Percentiles rank a stretch among this genome's conserved stretches.
Evolutionary conservation across 2,113 vertebrate genomes (phyloP).

Genomic region (Podarcis raffonei): DNA sequence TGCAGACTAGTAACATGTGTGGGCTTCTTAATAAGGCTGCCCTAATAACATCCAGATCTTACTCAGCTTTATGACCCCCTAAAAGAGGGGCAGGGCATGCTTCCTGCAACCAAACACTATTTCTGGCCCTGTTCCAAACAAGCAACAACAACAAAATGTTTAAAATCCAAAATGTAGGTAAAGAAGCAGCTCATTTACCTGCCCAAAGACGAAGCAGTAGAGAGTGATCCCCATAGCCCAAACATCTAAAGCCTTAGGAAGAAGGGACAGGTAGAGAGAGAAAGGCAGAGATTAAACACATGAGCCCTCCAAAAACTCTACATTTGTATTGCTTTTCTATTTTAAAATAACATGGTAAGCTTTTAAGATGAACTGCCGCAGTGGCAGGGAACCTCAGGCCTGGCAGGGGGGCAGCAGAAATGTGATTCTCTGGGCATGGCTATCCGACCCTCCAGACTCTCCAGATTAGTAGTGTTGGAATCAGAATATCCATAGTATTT

Average conservation of each 20-base stretch:
- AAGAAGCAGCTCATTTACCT: constrained; percentile 77
- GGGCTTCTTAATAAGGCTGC: too few species aligned
- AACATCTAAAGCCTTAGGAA: constrained; percentile 90
- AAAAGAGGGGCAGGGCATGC: too few species aligned
- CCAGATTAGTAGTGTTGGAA: too few species aligned
- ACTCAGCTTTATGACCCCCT: not conserved
- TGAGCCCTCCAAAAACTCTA: not conserved
- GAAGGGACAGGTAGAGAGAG: not conserved
- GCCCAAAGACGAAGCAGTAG: constrained; percentile 95
- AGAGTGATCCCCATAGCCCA: constrained; percentile 99
- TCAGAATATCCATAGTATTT: not conserved
- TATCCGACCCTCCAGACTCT: too few species aligned
- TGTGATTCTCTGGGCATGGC: too few species aligned
- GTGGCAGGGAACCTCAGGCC: too few species aligned
- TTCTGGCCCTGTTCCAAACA: not conserved
- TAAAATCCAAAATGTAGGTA: not conserved
- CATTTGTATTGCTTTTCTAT: too few species aligned
- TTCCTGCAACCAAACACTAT: not conserved
- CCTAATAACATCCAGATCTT: not conserved
- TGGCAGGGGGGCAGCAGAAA: too few species aligned
- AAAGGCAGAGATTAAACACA: not conserved
- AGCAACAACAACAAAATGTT: not conserved
- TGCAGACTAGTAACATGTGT: too few species aligned
- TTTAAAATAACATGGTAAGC: too few species aligned
- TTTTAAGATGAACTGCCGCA: too few species aligned